Conservation (phyloP, 2,797 vertebrate genomes). For the Mormyrops attenuatus region DNA sequence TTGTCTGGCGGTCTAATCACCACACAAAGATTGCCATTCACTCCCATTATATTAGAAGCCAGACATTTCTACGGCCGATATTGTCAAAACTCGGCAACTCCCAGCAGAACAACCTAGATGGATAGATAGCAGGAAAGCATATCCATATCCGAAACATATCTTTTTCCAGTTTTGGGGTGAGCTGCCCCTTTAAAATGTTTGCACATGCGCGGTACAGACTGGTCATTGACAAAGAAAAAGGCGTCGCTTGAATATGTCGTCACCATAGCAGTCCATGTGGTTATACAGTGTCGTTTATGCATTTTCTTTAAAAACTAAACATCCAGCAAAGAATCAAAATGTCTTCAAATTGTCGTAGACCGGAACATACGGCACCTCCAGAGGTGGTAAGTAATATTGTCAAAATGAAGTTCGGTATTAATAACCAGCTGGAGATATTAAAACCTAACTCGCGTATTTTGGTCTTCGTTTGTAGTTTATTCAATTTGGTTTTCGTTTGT, state of each 20-base stretch:
- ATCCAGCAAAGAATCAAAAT: constrained; percentile 34
- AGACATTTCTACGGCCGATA: not conserved
- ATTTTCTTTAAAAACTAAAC: not conserved
- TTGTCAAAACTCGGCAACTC: not conserved
- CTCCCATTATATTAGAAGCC: not conserved
- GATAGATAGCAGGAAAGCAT: not conserved
- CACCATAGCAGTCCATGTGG: not conserved
- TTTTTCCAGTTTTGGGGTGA: not conserved
- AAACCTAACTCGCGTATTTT: not conserved
- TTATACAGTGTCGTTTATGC: not conserved
- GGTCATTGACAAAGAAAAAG: not conserved
- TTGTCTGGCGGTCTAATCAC: not conserved
- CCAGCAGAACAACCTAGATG: not conserved
- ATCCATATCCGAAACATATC: not conserved
- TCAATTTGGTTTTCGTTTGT: too few relatives aligned
- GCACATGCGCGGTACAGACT: not conserved
- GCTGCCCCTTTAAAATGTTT: not conserved
- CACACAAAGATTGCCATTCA: not conserved
- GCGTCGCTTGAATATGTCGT: constrained; percentile 43
- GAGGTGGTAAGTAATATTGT: constrained; percentile 57
- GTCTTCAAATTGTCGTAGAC: constrained; percentile 63
- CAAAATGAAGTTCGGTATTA: not conserved
- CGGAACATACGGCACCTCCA: constrained; percentile 63
- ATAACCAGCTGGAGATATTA: not conserved
- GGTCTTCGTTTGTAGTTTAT: not conserved